Evolutionary conservation across 2,888 invertebrate species (phyloP).

Genomic region (Cantharis flavilabris): DNA sequence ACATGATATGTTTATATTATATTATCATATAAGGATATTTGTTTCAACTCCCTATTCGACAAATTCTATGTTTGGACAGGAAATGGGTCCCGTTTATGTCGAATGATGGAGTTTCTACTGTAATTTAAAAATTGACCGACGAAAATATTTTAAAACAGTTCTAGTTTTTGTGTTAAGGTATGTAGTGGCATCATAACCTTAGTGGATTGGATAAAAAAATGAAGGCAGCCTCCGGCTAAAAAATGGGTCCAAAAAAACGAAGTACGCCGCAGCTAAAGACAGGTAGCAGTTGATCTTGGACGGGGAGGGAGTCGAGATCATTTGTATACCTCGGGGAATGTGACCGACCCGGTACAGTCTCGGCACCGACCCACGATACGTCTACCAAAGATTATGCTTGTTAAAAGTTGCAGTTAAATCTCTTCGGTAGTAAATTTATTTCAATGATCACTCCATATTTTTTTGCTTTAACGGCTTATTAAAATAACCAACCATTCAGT

Average conservation of each 20-base stretch:
- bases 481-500: slow-evolving; percentile 4
- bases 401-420: slow-evolving; percentile 29
- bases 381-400: slow-evolving; percentile 29
- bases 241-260: slow-evolving; percentile 53
- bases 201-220: slow-evolving; percentile 47
- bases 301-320: slow-evolving; percentile 51
- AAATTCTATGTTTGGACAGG: no score
- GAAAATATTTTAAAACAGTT: slow-evolving; percentile 25
- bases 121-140: slow-evolving; percentile 11
- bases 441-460: slow-evolving; percentile 18
- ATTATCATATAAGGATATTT: no score
- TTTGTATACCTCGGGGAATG: slow-evolving; percentile 58
- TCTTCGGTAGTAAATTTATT: slow-evolving; percentile 23
- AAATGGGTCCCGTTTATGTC: no score
- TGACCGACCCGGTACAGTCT: slow-evolving; percentile 56
- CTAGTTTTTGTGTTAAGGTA: slow-evolving; percentile 34
- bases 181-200: slow-evolving; percentile 41
- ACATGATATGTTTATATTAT: no score
- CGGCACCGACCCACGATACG: slow-evolving; percentile 46
- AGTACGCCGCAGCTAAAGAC: slow-evolving; percentile 54
- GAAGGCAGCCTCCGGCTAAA: slow-evolving; percentile 48
- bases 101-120: no score
- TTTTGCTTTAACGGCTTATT: not conserved
- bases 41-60: no score
- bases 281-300: slow-evolving; percentile 50